These are phyloP conservation scores for Tadarida brasiliensis DNA, from an alignment of 2,797 vertebrate species.

Conservation along the genomic window DNA sequence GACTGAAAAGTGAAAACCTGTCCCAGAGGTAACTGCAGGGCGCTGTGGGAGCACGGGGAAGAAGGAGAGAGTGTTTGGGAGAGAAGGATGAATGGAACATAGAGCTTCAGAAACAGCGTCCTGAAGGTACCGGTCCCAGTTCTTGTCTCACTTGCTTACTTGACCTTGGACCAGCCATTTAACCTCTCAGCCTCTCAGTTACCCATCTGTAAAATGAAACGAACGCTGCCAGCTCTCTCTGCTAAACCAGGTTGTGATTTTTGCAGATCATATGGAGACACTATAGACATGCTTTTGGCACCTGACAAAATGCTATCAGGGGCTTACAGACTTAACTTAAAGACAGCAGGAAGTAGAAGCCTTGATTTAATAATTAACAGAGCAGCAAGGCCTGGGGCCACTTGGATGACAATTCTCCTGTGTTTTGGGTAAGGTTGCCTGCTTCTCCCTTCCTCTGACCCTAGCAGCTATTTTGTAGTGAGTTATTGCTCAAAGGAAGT, in stretches of 20 bases:
- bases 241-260: not conserved
- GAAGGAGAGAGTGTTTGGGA: not conserved
- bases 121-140: not conserved
- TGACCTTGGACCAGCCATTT: not conserved
- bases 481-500: slow-evolving; percentile 32
- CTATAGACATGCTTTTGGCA: not conserved
- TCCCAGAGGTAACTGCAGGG: not conserved
- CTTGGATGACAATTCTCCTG: slow-evolving; percentile 9
- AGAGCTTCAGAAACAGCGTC: not conserved
- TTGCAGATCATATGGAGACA: not conserved
- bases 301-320: not conserved
- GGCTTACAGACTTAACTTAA: not conserved
- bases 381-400: not conserved
- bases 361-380: slow-evolving; percentile 66
- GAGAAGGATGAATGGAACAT: not conserved
- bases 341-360: not conserved
- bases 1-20: not conserved
- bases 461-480: slow-evolving; percentile 45
- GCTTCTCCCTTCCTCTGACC: slow-evolving; percentile 8
- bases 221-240: not conserved
- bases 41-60: not conserved
- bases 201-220: not conserved
- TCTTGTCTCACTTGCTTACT: not conserved
- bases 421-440: slow-evolving; percentile 13
- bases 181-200: not conserved